Evolutionary conservation across 2,113 vertebrate species (phyloP), one percentile per base, ranked within the genome.

Genomic region (Muntiacus muntjak): DNA sequence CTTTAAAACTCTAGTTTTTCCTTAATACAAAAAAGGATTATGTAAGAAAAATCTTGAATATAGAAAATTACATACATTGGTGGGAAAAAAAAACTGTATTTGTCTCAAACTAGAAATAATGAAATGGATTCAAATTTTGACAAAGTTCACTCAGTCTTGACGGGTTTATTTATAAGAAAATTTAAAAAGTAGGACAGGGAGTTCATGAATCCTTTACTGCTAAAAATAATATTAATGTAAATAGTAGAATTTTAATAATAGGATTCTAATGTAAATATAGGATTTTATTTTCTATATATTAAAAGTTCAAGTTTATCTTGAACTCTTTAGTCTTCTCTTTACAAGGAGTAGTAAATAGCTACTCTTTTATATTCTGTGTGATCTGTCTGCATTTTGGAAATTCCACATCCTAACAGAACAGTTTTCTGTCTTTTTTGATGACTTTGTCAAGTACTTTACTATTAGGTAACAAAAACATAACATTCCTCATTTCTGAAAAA

Each of bases 401-500:
- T 90, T 83, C 10, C 45, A 52, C 57, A 74, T 83, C 23, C 16
- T 74, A 96, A 78, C 28, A 88, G 84, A 94, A 94, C 9, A 76
- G 40, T 52, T 83, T 91, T 96, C 87, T 89, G 17, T 96, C 19
- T 74, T 43, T 96, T 64, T 2, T 90, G 45, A 50, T 82, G 36
- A 87, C 36, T 92, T 84, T 84, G 40, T 85, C 47, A 94, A 82
- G n/a, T 13, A 62, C 28, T 89, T 87, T 23, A 58, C n/a, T 84
- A 81, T n/a, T 43, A 95, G 95, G 45, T 23, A 97, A 95, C 47
- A 93, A 79, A 89, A 97, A n/a, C 9, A 89, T 26, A 71, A 93
- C 62, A 33, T 62, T 74, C 25, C 52, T 79, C 10, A 81, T 78
- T 94, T 91, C 26, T 82, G 1, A 87, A 95, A 96, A 33, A 94